phyloP scores from a whole-genome alignment of 1,140 invertebrate genomes.

The Drosophila kohkoa region DNA sequence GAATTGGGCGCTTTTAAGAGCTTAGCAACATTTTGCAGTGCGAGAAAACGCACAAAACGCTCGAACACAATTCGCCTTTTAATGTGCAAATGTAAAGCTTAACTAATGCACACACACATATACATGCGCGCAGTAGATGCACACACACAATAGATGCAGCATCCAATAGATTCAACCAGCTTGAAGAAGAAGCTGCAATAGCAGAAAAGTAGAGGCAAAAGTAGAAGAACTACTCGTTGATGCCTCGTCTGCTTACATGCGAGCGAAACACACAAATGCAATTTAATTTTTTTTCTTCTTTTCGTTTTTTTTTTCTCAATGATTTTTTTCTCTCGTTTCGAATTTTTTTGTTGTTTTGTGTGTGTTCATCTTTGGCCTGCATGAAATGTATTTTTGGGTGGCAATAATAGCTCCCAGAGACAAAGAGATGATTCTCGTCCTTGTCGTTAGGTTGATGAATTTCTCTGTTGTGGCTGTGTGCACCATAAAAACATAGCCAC shows the following conservation, averaged over 20 bases:
- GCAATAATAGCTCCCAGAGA: constrained; percentile 69
- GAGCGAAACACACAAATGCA: constrained; percentile 78
- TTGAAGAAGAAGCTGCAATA: not conserved
- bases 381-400: constrained; percentile 83
- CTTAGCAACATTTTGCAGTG: constrained; percentile 58
- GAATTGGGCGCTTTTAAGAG: constrained; percentile 61
- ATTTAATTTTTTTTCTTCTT: constrained; percentile 73
- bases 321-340: constrained; percentile 17
- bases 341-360: constrained; percentile 41
- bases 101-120: constrained; percentile 60
- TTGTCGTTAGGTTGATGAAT: constrained; percentile 78
- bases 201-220: constrained; percentile 12
- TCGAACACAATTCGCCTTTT: constrained; percentile 79
- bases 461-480: constrained; percentile 54
- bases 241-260: constrained; percentile 48
- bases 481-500: constrained; percentile 78
- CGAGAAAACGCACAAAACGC: constrained; percentile 59
- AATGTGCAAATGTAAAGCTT: constrained; percentile 81
- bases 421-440: constrained; percentile 46
- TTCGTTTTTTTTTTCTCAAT: constrained; percentile 30
- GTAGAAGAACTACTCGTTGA: constrained; percentile 24
- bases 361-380: constrained; percentile 65
- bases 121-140: constrained; percentile 44
- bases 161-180: constrained; percentile 58
- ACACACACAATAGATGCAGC: constrained; percentile 72